Base-by-base conservation (phyloP, 2,797 vertebrate species). In the Enteromius anoplus region DNA sequence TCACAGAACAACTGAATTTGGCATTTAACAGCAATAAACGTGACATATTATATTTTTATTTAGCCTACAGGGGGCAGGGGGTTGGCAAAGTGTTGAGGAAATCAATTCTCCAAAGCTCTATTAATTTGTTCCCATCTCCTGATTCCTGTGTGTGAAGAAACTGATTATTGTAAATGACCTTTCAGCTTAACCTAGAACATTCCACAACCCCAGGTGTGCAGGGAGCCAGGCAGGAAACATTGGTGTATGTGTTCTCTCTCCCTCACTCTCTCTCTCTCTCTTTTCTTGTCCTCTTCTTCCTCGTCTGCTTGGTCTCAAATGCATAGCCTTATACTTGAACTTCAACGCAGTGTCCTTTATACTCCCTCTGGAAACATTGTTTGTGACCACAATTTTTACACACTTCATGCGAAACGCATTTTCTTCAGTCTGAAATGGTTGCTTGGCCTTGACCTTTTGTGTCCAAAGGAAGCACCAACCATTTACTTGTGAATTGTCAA, bases 151-250 rank as follows among this genome's bases (percentile, higher is more conserved):
- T 14, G 60, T 55, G 7, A 79, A 80, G 42, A 69, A 75, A 75
- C 60, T 40, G 75, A 68, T 68, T 73, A 75, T 78, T 80, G 64
- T 76, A 71, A 86, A 81, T 84, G 34, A 72, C 77, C 32, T 83
- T 80, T 83, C 72, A 65, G 71, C 32, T 77, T 84, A 62, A 45
- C 65, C 66, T 71, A 47, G 69, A 49, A 78, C 80, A 85, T 83
- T 87, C 83, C 80, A 10, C 75, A 79, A 26, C 79, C 62, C 79
- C 80, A 78, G 70, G 77, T 82, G 78, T 84, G 82, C 83, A 81
- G 49, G 29, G 80, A 80, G 69, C 55, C 37, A 83, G 12, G 73
- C 66, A 78, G 45, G 79, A 85, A 78, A 82, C 80, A 76, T 75
- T 71, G 70, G 60, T 45, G 10, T 45, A 11, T 45, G 40, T 40